These are phyloP conservation scores for Spodoptera litura DNA, from an alignment of 1,140 invertebrate species.

Conservation along the genomic window DNA sequence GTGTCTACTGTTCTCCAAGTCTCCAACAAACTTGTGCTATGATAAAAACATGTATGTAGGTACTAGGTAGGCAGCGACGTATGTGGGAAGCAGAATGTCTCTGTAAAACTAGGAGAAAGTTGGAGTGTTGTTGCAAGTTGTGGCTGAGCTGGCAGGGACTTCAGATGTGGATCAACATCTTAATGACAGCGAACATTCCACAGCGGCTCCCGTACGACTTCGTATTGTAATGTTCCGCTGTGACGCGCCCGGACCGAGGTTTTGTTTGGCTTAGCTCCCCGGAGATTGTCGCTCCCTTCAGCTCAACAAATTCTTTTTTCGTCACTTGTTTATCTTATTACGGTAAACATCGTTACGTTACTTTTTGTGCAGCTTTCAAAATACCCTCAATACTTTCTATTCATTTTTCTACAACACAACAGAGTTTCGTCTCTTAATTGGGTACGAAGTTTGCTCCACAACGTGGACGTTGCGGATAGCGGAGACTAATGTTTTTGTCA, in stretches of 20 bases:
- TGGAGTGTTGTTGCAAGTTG: slow-evolving; percentile 41
- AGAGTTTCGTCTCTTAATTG: slow-evolving; percentile 36
- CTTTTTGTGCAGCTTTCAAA: slow-evolving; percentile 27
- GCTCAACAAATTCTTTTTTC: slow-evolving; percentile 28
- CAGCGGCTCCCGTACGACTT: not conserved
- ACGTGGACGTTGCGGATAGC: not conserved
- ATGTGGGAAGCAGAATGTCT: slow-evolving; percentile 23
- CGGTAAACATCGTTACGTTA: slow-evolving; percentile 31
- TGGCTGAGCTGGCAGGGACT: slow-evolving; percentile 12
- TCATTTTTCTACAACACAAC: slow-evolving; percentile 28
- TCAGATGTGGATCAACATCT: slow-evolving; percentile 34
- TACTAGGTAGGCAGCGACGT: too few species aligned
- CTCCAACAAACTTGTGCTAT: slow-evolving; percentile 21
- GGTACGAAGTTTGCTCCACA: slow-evolving; percentile 1
- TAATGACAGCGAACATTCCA: slow-evolving; percentile 19
- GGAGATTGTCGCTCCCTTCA: slow-evolving; percentile 4
- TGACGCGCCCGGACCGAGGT: not conserved
- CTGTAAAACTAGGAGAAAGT: slow-evolving; percentile 18
- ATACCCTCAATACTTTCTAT: slow-evolving; percentile 17
- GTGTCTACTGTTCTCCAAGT: slow-evolving; percentile 27
- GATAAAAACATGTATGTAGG: slow-evolving; percentile 26
- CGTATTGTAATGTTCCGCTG: not conserved
- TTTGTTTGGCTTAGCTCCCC: not conserved
- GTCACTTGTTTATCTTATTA: slow-evolving; percentile 47
- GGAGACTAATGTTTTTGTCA: too few species aligned